Evolutionary conservation across 35 echinoderm and acorn worm species (phyloP).

Genomic region (Diadema setosum): DNA sequence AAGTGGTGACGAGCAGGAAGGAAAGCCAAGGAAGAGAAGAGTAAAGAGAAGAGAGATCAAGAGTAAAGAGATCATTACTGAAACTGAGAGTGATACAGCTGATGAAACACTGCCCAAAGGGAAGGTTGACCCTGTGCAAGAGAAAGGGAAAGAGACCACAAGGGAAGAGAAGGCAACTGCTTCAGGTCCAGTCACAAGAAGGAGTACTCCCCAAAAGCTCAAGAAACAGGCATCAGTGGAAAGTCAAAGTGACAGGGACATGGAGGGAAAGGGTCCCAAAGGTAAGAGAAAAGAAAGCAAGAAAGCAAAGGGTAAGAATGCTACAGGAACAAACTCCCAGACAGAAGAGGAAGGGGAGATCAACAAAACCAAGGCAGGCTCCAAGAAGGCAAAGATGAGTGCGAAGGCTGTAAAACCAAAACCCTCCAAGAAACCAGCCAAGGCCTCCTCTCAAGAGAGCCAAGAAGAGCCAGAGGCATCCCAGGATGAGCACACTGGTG

Average conservation of each 20-base stretch:
- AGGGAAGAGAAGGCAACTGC: neutral
- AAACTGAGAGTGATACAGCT: slow-evolving; percentile 32
- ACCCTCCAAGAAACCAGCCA: neutral
- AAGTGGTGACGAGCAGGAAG: neutral
- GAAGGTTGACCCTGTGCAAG: neutral
- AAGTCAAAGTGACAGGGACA: neutral
- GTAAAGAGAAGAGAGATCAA: slow-evolving; percentile 26
- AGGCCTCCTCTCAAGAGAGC: neutral
- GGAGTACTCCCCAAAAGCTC: neutral
- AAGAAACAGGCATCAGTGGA: neutral
- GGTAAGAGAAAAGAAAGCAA: slow-evolving; percentile 18
- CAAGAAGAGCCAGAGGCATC: neutral
- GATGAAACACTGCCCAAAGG: neutral
- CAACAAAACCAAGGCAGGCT: neutral
- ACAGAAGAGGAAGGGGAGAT: slow-evolving; percentile 12
- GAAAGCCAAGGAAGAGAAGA: neutral
- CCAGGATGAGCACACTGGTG: neutral
- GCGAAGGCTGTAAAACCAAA: neutral
- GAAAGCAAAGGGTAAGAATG: slow-evolving; percentile 2
- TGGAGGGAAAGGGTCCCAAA: neutral
- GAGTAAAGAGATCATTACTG: slow-evolving; percentile 38
- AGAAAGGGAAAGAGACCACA: slow-evolving; percentile 4
- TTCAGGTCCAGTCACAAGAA: neutral
- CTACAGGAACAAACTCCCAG: neutral
- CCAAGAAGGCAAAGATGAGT: neutral